Evolutionary conservation across 2,113 vertebrate genomes (phyloP).

Genomic region (Melanostigma gelatinosum): DNA sequence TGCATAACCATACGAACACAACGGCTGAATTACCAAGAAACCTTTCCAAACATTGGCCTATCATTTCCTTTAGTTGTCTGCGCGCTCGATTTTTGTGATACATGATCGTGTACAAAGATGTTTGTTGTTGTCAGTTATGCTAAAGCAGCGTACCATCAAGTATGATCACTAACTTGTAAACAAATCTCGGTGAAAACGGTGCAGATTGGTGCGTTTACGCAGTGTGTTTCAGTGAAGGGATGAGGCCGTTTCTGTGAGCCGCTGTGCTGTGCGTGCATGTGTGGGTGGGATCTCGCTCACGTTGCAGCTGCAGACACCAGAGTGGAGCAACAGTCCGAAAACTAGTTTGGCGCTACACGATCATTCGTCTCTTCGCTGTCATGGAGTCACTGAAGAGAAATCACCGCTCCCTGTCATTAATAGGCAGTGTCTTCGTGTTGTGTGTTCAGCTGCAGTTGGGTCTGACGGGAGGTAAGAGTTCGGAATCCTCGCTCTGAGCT

Average conservation of each 20-base stretch:
- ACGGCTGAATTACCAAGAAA: background rate
- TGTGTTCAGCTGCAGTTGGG: conserved; percentile 6
- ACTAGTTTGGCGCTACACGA: conserved; percentile 10
- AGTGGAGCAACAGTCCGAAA: conserved; percentile 29
- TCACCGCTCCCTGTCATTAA: background rate
- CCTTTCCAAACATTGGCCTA: background rate
- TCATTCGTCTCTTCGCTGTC: background rate
- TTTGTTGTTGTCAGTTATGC: background rate
- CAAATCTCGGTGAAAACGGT: background rate
- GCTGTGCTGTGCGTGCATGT: background rate
- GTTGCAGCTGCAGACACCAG: background rate
- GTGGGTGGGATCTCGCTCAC: conserved; percentile 51
- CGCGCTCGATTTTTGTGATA: background rate
- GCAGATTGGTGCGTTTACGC: background rate
- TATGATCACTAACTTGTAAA: background rate
- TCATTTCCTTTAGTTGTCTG: background rate
- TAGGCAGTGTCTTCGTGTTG: conserved; percentile 29
- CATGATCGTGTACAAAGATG: background rate
- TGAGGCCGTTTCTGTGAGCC: background rate
- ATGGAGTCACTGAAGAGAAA: conserved; percentile 63
- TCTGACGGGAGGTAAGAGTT: conserved; percentile 61
- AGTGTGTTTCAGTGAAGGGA: background rate
- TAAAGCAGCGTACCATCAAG: background rate
- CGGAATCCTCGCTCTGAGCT: background rate
- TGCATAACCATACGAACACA: background rate